Evolutionary conservation across 2,113 vertebrate species (phyloP).

Genomic region (cattle (Bos taurus)): DNA sequence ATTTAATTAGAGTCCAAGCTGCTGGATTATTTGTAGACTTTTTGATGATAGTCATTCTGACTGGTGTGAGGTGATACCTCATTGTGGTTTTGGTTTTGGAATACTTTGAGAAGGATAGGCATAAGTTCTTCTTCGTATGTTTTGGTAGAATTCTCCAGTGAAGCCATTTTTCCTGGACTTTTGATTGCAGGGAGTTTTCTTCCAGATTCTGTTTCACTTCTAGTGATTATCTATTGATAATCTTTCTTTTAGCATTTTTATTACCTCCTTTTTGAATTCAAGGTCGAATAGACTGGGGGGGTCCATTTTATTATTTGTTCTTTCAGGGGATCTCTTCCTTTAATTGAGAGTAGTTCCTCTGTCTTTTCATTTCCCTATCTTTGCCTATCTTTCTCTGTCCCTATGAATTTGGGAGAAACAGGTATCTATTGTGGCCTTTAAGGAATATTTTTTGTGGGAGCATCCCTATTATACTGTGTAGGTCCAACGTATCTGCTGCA

Average conservation of each 20-base stretch:
- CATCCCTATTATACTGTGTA: background rate
- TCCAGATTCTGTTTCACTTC: background rate
- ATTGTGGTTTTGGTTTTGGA: background rate
- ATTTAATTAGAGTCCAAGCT: background rate
- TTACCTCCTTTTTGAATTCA: background rate
- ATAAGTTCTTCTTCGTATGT: background rate
- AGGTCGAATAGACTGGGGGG: background rate
- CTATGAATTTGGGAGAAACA: background rate
- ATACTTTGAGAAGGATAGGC: background rate
- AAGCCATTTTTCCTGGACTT: background rate
- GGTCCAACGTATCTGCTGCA: background rate
- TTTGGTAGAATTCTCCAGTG: background rate
- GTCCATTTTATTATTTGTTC: rapidly evolving
- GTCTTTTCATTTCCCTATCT: background rate
- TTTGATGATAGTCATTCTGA: background rate
- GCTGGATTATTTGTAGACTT: background rate
- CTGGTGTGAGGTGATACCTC: background rate
- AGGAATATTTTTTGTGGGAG: background rate
- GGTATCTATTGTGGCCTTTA: background rate
- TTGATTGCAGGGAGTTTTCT: background rate
- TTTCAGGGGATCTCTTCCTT: background rate
- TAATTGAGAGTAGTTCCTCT: background rate
- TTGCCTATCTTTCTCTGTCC: background rate
- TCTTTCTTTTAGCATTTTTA: background rate
- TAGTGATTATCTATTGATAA: background rate